A percentile compares a stretch with the other conserved stretches of the same genome.
These are phyloP conservation scores for Microtus pennsylvanicus DNA, from an alignment of 2,113 vertebrate genomes.

Conservation along the genomic window DNA sequence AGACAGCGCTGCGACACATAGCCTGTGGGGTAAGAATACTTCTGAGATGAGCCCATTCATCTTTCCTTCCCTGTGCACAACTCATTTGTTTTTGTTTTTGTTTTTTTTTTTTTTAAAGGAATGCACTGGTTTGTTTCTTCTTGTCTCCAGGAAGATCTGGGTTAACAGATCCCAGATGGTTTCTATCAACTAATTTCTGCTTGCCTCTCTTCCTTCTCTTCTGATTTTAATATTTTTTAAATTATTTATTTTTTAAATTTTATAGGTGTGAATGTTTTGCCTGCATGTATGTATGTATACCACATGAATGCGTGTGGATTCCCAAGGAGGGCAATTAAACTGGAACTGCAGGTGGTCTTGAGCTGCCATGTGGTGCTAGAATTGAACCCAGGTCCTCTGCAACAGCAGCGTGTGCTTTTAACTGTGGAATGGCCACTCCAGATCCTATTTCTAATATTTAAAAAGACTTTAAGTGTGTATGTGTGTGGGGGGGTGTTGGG, in stretches of 20 bases:
- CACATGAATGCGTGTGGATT: background rate
- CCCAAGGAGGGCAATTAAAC: background rate
- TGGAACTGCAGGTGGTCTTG: background rate
- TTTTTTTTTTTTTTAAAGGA: background rate
- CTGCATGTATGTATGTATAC: background rate
- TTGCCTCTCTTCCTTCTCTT: background rate
- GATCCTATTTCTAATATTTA: background rate
- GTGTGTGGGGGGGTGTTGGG: background rate
- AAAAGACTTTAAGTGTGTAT: background rate
- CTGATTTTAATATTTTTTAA: background rate
- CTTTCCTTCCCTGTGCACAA: background rate
- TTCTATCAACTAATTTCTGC: background rate
- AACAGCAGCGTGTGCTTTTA: background rate
- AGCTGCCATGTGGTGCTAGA: background rate
- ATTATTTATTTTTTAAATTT: background rate
- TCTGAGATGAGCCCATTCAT: background rate
- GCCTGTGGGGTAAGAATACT: conserved; percentile 81
- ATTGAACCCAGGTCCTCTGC: background rate
- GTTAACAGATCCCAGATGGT: background rate
- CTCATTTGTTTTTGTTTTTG: too few species aligned
- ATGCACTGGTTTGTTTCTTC: background rate
- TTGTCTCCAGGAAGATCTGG: background rate
- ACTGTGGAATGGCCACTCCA: background rate
- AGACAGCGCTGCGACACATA: conserved; percentile 96
- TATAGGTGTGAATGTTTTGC: background rate